Conservation (phyloP, 2,797 vertebrate genomes). For the Macropodus opercularis region DNA sequence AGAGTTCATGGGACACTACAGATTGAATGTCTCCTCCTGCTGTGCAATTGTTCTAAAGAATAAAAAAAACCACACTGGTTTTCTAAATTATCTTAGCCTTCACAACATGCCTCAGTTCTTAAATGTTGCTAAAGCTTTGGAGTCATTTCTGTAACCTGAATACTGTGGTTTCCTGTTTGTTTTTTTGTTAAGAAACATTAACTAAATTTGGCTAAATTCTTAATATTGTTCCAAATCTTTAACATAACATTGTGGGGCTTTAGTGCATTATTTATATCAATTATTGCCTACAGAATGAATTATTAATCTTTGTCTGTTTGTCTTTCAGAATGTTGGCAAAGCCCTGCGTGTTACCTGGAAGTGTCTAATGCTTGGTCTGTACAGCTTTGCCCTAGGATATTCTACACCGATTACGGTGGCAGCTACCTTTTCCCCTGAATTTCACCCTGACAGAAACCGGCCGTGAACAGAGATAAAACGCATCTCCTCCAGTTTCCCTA, state of each 20-base stretch:
- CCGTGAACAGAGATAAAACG: conserved; percentile 47
- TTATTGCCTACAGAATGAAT: background rate
- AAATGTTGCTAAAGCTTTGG: background rate
- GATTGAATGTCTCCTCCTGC: conserved; percentile 18
- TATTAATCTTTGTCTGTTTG: background rate
- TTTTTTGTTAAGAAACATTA: background rate
- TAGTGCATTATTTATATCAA: background rate
- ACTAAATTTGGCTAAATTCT: background rate
- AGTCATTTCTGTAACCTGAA: background rate
- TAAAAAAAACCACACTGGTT: background rate
- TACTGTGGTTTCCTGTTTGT: background rate
- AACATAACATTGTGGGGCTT: no score
- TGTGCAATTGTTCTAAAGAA: conserved; percentile 50
- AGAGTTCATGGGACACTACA: conserved; percentile 21
- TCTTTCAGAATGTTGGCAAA: conserved; percentile 88
- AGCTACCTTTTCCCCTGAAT: conserved; percentile 80
- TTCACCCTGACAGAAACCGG: conserved; percentile 56
- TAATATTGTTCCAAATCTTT: background rate
- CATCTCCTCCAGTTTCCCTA: background rate
- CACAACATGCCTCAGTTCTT: conserved; percentile 17
- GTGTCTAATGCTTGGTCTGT: conserved; percentile 89
- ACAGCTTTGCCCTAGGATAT: conserved; percentile 88
- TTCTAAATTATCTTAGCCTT: background rate
- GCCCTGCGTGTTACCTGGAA: conserved; percentile 88
- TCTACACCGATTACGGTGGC: conserved; percentile 82